These are phyloP conservation scores for Paracentrotus lividus DNA, from an alignment of 53 echinoderm and acorn worm genomes.

Conservation along the genomic window DNA sequence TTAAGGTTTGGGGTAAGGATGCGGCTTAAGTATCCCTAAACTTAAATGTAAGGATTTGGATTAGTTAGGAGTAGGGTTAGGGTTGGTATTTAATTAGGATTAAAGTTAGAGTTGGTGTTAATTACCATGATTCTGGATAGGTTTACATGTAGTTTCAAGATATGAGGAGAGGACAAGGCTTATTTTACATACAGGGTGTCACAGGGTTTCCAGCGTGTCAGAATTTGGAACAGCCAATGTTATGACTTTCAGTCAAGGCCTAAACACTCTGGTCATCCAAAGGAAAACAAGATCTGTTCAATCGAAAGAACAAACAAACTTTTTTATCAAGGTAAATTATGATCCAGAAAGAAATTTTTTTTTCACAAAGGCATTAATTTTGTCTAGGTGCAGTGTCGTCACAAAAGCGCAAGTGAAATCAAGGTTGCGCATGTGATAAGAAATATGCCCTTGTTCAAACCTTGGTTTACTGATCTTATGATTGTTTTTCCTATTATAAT, in stretches of 20 bases:
- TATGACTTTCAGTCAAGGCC: not conserved
- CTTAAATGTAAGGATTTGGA: too few relatives aligned
- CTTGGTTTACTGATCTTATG: not conserved
- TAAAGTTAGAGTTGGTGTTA: too few relatives aligned
- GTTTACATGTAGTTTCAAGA: too few relatives aligned
- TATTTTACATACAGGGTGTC: too few relatives aligned
- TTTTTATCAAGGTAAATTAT: not conserved
- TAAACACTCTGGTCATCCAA: not conserved
- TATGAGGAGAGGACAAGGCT: too few relatives aligned
- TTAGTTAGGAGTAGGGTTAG: too few relatives aligned
- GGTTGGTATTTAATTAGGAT: too few relatives aligned
- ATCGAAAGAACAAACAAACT: constrained; percentile 39
- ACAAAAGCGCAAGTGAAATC: constrained; percentile 11
- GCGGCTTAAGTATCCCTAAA: too few relatives aligned
- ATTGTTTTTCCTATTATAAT: not conserved
- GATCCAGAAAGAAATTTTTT: not conserved
- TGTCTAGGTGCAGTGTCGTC: not conserved
- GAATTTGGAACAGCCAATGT: too few relatives aligned
- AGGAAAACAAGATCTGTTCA: constrained; percentile 10
- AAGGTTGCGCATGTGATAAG: not conserved
- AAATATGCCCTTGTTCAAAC: not conserved
- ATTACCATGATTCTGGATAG: too few relatives aligned
- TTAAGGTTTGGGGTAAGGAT: too few relatives aligned
- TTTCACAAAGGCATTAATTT: not conserved
- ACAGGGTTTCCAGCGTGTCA: too few relatives aligned